Conservation (phyloP, 2,797 vertebrate species). For the Halcyon smyrnensis region DNA sequence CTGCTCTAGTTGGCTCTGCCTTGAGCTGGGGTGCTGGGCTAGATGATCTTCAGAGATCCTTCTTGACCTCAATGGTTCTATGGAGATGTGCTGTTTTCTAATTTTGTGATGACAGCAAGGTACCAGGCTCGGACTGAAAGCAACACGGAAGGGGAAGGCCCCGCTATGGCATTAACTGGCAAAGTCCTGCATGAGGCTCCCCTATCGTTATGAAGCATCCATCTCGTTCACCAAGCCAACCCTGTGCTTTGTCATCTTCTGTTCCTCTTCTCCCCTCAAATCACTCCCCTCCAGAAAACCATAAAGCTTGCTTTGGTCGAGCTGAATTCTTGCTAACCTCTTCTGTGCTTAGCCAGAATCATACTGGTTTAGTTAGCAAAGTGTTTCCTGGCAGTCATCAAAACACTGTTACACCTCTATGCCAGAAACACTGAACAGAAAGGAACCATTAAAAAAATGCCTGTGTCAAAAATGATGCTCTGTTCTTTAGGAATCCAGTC, state of each 20-base stretch:
- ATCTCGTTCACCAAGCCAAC: not conserved
- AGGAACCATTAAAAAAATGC: not conserved
- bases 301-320: not conserved
- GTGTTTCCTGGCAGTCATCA: not conserved
- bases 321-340: not conserved
- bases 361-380: not conserved
- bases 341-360: not conserved
- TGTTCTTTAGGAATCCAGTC: not conserved
- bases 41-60: not conserved
- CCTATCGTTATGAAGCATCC: fast-evolving
- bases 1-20: not conserved
- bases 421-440: not conserved
- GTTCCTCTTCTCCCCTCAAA: not conserved
- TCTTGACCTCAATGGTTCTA: not conserved
- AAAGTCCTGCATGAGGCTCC: not conserved
- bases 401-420: not conserved
- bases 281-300: not conserved
- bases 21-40: not conserved
- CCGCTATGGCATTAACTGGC: not conserved
- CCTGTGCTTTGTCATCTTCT: not conserved
- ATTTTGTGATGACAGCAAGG: not conserved
- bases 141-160: not conserved
- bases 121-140: not conserved
- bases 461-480: not conserved
- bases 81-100: not conserved